phyloP scores from a whole-genome alignment of 2,113 vertebrate species.

The Natator depressus region DNA sequence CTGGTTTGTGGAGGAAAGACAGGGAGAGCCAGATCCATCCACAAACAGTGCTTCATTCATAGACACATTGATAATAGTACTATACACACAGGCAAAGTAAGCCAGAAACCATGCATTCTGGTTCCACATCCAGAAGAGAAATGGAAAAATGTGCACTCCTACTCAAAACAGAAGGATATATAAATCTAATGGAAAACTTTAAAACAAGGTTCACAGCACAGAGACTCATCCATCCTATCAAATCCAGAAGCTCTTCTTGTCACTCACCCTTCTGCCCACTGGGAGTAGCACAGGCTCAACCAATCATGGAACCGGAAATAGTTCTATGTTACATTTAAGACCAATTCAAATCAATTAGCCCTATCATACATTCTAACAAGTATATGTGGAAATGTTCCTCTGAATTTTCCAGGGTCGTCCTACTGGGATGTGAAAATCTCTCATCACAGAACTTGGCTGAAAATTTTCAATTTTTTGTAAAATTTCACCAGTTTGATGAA shows the following conservation, averaged over 20 bases:
- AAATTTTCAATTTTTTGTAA: background rate
- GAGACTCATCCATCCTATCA: background rate
- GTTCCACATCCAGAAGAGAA: background rate
- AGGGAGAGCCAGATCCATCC: background rate
- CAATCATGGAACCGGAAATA: background rate
- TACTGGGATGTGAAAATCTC: background rate
- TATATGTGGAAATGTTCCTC: background rate
- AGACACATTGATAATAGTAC: background rate
- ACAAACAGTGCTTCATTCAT: fast-evolving
- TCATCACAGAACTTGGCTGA: background rate
- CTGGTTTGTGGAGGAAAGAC: background rate
- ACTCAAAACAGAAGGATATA: background rate
- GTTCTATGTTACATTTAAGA: background rate
- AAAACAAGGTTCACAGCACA: background rate
- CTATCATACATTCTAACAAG: background rate
- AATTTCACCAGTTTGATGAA: background rate
- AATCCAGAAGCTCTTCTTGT: background rate
- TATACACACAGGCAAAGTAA: background rate
- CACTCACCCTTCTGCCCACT: background rate
- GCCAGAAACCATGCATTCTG: background rate
- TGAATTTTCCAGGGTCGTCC: background rate
- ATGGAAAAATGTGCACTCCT: background rate
- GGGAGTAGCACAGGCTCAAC: background rate
- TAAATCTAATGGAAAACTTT: fast-evolving
- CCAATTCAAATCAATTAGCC: background rate